These are phyloP conservation scores for Pseudococcus jackbeardsleyi DNA, from an alignment of 2,888 invertebrate genomes.

Conservation along the genomic window DNA sequence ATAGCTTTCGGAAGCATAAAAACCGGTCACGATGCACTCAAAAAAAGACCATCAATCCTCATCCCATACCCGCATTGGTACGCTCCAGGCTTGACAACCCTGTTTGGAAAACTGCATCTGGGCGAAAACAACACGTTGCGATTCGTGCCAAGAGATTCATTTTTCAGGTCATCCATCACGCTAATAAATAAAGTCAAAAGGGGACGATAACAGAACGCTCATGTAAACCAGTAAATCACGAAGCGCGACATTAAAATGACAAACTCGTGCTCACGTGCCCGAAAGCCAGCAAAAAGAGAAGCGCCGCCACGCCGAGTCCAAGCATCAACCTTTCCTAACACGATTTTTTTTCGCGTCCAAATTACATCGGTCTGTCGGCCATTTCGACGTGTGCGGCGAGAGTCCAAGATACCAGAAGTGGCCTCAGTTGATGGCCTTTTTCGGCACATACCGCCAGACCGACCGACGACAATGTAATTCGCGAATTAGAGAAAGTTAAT, in stretches of 20 bases:
- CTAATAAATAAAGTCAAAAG: constrained; percentile 34
- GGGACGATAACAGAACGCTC: constrained; percentile 34
- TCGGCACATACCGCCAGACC: not conserved
- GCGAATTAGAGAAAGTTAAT: constrained; percentile 22
- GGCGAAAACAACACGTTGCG: not conserved
- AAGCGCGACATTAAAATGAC: constrained; percentile 42
- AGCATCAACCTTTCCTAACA: constrained; percentile 4
- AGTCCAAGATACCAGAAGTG: not conserved
- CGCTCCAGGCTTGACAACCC: not conserved
- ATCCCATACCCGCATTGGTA: no score
- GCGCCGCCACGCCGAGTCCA: not conserved
- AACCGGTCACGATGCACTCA: no score
- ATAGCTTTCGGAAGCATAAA: no score
- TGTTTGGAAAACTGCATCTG: constrained; percentile 8
- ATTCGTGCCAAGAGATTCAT: constrained; percentile 25
- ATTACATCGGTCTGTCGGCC: not conserved
- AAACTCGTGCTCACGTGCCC: constrained; percentile 43
- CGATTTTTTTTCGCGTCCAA: constrained; percentile 22
- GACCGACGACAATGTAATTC: not conserved
- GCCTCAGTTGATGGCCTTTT: not conserved
- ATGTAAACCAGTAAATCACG: constrained; percentile 42
- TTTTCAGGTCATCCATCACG: constrained; percentile 39
- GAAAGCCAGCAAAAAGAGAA: constrained; percentile 18
- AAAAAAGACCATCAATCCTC: no score
- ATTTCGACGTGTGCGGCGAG: not conserved